phyloP scores from a whole-genome alignment of 2,113 vertebrate species.

The Phaethon lepturus region DNA sequence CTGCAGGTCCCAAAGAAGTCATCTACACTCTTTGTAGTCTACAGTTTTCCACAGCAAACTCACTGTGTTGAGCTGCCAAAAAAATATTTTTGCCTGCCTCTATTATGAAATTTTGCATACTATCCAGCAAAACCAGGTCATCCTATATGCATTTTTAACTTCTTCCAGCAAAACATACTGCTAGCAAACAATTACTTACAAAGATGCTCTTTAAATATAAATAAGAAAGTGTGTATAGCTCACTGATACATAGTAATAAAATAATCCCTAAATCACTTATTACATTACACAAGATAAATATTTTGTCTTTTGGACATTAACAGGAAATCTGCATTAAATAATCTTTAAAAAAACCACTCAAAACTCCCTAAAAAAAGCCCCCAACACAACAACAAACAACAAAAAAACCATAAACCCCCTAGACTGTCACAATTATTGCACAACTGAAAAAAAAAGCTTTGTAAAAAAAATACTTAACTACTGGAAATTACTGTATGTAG shows the following conservation, averaged over 20 bases:
- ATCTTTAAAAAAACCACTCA: conserved; percentile 19
- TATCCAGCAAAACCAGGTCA: conserved; percentile 45
- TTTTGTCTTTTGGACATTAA: conserved; percentile 66
- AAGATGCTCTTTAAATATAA: conserved; percentile 82
- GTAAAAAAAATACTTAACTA: conserved; percentile 58
- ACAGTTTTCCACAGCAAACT: not conserved
- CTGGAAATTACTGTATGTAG: conserved; percentile 52
- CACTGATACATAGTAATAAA: conserved; percentile 77
- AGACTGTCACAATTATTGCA: conserved; percentile 81
- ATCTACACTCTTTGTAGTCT: not conserved
- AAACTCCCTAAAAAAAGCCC: not conserved
- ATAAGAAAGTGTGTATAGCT: conserved; percentile 81
- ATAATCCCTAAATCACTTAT: conserved; percentile 57
- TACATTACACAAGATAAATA: conserved; percentile 74
- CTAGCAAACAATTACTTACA: conserved; percentile 74
- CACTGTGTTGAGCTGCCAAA: not conserved
- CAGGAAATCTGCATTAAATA: conserved; percentile 74
- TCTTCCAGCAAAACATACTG: conserved; percentile 77
- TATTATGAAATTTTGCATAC: conserved; percentile 26
- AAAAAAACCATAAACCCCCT: not conserved
- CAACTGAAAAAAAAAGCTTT: conserved; percentile 69
- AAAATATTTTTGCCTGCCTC: not conserved
- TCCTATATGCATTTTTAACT: conserved; percentile 67
- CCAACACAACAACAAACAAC: not conserved
- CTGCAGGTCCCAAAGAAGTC: conserved; percentile 5